These are phyloP conservation scores for Erythrocebus patas DNA, from an alignment of 2,113 vertebrate species.

Conservation along the genomic window DNA sequence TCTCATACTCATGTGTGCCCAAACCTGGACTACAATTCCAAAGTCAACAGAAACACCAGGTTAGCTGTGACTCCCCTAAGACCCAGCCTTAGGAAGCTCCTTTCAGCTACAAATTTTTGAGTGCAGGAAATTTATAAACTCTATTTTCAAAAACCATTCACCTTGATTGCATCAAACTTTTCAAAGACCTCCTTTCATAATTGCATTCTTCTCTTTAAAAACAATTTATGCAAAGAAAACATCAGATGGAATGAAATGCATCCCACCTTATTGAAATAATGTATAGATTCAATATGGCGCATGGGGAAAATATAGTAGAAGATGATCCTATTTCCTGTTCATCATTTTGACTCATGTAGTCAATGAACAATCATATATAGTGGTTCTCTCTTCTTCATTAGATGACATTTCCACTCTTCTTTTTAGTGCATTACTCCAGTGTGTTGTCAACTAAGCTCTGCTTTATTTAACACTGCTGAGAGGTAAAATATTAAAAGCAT, in stretches of 20 bases:
- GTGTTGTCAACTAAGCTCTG: neutral
- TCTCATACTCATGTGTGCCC: neutral
- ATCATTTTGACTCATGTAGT: neutral
- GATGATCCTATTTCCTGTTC: too few species aligned
- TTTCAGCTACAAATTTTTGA: neutral
- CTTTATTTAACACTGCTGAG: neutral
- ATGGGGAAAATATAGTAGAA: neutral
- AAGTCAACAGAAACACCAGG: neutral
- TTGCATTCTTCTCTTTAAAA: neutral
- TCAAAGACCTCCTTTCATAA: neutral
- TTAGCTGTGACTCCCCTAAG: neutral
- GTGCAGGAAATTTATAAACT: neutral
- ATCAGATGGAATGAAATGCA: neutral
- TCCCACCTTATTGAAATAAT: neutral
- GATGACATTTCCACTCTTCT: neutral
- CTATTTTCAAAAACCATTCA: neutral
- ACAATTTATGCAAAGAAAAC: neutral
- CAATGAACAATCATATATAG: neutral
- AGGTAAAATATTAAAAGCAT: neutral
- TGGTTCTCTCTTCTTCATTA: neutral
- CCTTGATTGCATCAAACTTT: neutral
- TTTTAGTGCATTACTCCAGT: neutral
- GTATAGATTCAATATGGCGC: neutral
- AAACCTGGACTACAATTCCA: neutral
- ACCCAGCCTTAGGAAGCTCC: neutral